Percentiles rank a stretch among this genome's conserved stretches.
Evolutionary conservation across 2,797 vertebrate genomes (phyloP).

Genomic region (Oreonectes daqikongensis): DNA sequence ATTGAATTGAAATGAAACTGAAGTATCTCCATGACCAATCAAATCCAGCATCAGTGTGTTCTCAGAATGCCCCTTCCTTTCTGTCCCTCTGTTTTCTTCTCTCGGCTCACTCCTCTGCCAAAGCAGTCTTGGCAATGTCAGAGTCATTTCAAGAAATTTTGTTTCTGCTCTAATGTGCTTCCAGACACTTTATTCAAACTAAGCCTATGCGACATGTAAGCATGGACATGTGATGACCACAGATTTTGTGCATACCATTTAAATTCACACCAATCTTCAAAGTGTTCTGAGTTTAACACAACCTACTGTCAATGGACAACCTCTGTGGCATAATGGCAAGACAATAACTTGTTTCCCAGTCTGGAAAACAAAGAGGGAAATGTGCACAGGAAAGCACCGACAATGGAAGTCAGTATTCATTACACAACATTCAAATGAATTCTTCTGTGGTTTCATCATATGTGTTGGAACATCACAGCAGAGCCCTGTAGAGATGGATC

Average conservation of each 20-base stretch:
- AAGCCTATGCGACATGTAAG: slow-evolving; percentile 40
- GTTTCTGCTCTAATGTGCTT: slow-evolving; percentile 29
- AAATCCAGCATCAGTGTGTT: slow-evolving; percentile 10
- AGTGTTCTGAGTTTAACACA: no score
- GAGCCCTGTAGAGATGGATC: slow-evolving; percentile 42
- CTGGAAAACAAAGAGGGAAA: no score
- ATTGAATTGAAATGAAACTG: no score
- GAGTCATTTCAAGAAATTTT: slow-evolving; percentile 20
- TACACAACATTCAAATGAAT: not conserved
- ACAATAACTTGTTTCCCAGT: not conserved
- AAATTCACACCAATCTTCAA: slow-evolving; percentile 28
- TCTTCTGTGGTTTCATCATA: slow-evolving; percentile 13
- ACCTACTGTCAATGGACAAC: not conserved
- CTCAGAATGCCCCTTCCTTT: slow-evolving; percentile 7
- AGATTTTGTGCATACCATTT: slow-evolving; percentile 26
- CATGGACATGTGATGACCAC: slow-evolving; percentile 39
- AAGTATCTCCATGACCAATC: slow-evolving; percentile 20
- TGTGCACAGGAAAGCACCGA: not conserved
- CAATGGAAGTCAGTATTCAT: not conserved
- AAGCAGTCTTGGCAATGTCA: slow-evolving; percentile 29
- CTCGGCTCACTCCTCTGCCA: not conserved
- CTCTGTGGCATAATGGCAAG: not conserved
- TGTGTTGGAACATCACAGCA: slow-evolving; percentile 17
- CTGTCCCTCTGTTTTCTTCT: slow-evolving; percentile 13
- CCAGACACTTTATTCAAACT: slow-evolving; percentile 47